Evolutionary conservation across 2,797 vertebrate genomes (phyloP), one percentile per base, ranked within the genome.

Genomic region (Lithobates sylvaticus): DNA sequence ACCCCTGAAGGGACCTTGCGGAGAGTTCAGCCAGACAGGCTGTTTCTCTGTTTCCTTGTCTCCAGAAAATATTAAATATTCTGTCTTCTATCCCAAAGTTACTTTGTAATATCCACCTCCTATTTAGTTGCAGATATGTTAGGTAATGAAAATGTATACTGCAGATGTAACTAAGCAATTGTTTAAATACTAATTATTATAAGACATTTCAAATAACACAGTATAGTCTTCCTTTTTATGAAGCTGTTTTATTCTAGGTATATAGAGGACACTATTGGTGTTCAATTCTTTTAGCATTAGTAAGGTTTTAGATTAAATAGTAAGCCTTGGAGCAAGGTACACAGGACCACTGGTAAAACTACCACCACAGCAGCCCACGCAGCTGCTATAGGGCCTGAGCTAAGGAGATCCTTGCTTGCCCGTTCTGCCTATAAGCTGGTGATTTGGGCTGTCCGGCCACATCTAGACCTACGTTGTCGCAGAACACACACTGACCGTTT

Each of bases 11-110:
- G 64, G 65, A 80, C 78, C 47, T 36, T 44, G 8, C 65, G 10
- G 78, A 80, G 26, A 80, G 78, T 80, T 80, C 78, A 80, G 36
- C 64, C 64, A 80, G 65, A 29, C 65, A 47, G 65, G 50, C 64
- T 68, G 29, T 69, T 23, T 47, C 12, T 67, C 39, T 36, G 26
- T 34, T 39, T 65, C 54, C 76, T n/a, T 26, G 76, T 78, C 76
- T 67, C 76, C 58, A 78, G 58, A 65, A 58, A 67, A 68, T 67
- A 68, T 67, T n/a, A 67, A 78, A 39, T 13, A 8, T 26, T 64
- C 76, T 78, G n/a, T 68, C 54, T 29, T 76, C 26, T 76, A 76
- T 15, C 74, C 47, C 10, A 50, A 50, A 12, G 47, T 21, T 73
- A 61, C 54, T 61, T 61, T 61, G 21, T 61, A 61, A 61, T 61